These are phyloP conservation scores for Silurus meridionalis DNA, from an alignment of 2,113 vertebrate species.

Conservation along the genomic window DNA sequence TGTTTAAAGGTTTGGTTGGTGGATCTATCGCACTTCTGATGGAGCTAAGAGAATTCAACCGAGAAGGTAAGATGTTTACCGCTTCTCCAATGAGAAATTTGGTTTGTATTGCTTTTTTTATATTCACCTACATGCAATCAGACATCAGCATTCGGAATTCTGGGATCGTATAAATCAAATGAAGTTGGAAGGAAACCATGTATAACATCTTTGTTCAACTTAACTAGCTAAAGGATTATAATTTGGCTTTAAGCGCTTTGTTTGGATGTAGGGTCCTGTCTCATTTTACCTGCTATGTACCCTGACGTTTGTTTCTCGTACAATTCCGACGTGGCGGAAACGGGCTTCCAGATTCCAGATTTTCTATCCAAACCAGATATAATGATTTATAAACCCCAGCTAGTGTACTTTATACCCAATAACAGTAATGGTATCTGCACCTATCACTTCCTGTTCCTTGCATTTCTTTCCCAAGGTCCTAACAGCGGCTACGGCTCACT, in stretches of 20 bases:
- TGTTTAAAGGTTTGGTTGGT: neutral
- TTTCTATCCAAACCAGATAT: neutral
- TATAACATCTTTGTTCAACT: neutral
- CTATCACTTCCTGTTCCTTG: neutral
- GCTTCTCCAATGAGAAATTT: neutral
- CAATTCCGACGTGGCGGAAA: too few relatives aligned
- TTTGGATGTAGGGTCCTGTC: neutral
- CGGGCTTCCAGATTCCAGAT: too few relatives aligned
- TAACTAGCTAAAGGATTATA: neutral
- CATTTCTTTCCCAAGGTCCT: conserved; percentile 37
- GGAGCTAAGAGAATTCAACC: conserved; percentile 42
- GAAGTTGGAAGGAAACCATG: neutral
- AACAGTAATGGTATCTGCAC: too few relatives aligned
- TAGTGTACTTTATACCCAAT: neutral
- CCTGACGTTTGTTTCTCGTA: too few relatives aligned
- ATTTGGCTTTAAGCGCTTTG: neutral
- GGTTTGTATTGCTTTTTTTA: too few relatives aligned
- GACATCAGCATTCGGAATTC: neutral
- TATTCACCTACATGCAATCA: too few relatives aligned
- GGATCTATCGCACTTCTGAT: conserved; percentile 4
- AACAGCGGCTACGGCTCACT: conserved; percentile 34
- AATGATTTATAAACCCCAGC: neutral
- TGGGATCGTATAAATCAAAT: neutral
- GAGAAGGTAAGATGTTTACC: conserved; percentile 34
- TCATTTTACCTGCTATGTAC: neutral